Conservation (phyloP, 2,888 invertebrate species). For the Polydrusus pterygomalis region DNA sequence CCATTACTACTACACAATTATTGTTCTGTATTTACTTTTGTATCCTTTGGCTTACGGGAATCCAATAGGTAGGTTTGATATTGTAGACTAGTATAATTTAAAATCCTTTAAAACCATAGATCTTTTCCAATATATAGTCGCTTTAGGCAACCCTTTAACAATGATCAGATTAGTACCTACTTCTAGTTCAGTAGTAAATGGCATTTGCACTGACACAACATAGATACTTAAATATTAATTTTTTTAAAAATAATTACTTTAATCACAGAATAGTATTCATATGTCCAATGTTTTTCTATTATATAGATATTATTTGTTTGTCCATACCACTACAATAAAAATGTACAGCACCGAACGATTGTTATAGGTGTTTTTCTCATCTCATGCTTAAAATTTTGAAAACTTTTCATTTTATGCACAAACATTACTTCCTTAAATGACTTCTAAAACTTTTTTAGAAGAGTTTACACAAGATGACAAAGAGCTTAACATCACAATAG, state of each 20-base stretch:
- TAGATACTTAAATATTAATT: too few relatives aligned
- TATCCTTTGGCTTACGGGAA: slow-evolving; percentile 63
- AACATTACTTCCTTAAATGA: slow-evolving; percentile 9
- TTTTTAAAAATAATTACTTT: background rate
- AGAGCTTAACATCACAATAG: slow-evolving; percentile 68
- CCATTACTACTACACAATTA: slow-evolving; percentile 66
- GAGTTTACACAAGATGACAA: slow-evolving; percentile 63
- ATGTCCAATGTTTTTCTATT: background rate
- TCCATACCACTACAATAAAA: background rate
- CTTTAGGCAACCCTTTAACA: background rate
- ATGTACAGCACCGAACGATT: background rate
- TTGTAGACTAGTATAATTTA: slow-evolving; percentile 8
- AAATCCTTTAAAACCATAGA: background rate
- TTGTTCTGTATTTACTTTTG: slow-evolving; percentile 65
- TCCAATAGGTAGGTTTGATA: slow-evolving; percentile 66
- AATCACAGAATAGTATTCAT: background rate
- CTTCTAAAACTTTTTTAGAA: slow-evolving; percentile 57
- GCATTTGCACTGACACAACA: background rate
- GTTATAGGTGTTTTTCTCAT: background rate
- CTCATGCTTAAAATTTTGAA: too few relatives aligned
- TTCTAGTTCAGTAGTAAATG: background rate
- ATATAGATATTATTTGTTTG: background rate
- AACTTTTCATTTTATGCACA: background rate
- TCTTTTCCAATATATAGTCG: background rate
- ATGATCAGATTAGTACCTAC: background rate